A percentile compares a stretch with the other conserved stretches of the same genome.
These are phyloP conservation scores for Callospermophilus lateralis DNA, from an alignment of 2,113 vertebrate genomes.

Conservation along the genomic window DNA sequence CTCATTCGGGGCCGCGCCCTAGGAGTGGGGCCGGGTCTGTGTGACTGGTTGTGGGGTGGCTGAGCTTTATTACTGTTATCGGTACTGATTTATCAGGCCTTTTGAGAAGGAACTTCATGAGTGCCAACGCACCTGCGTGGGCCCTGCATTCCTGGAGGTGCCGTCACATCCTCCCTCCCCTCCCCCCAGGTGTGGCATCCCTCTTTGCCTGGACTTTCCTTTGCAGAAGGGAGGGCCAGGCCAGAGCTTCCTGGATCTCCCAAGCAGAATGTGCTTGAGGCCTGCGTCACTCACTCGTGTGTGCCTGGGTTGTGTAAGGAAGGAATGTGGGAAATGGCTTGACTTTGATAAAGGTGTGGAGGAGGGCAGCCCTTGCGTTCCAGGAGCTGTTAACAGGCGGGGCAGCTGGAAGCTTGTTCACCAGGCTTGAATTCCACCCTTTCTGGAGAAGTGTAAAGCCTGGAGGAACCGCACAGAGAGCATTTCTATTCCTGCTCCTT, in stretches of 20 bases:
- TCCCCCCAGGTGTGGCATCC: constrained; percentile 65
- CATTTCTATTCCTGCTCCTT: background rate
- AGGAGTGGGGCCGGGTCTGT: background rate
- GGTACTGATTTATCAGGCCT: constrained; percentile 60
- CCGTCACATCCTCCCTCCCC: constrained; percentile 70
- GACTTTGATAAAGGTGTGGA: constrained; percentile 70
- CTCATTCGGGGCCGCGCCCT: background rate
- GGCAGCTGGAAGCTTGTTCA: background rate
- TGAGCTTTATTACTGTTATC: constrained; percentile 54
- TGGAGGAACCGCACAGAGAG: background rate
- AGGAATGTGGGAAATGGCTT: constrained; percentile 70
- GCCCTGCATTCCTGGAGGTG: constrained; percentile 75
- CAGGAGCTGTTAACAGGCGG: background rate
- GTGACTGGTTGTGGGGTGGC: background rate
- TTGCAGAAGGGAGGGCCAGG: constrained; percentile 59
- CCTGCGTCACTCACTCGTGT: background rate
- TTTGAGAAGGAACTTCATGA: constrained; percentile 68
- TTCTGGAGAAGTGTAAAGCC: background rate
- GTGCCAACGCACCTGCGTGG: constrained; percentile 79
- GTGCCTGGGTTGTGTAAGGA: background rate
- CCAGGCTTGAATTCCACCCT: background rate
- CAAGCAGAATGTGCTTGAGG: constrained; percentile 46
- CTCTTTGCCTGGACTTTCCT: constrained; percentile 75
- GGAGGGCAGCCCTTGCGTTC: constrained; percentile 35
- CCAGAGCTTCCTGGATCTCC: constrained; percentile 68